These are phyloP conservation scores for Unio pictorum DNA, from an alignment of 2,888 invertebrate genomes.

Conservation along the genomic window DNA sequence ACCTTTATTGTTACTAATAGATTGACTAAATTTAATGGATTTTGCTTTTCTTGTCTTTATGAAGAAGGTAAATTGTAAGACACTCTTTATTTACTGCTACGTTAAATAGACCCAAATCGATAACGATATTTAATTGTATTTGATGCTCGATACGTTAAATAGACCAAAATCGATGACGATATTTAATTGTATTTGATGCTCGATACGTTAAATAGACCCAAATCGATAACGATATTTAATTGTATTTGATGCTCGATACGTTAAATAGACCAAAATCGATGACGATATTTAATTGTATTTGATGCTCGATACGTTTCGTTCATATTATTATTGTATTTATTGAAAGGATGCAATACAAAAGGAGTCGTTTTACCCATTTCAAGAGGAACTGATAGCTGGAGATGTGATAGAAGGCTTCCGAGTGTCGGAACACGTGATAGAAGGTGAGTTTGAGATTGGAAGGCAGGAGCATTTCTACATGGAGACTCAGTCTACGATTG, in stretches of 20 bases:
- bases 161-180: neutral
- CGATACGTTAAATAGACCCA: constrained; percentile 74
- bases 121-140: constrained; percentile 75
- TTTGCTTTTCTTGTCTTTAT: too few relatives aligned
- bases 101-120: too few relatives aligned
- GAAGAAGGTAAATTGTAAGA: too few relatives aligned
- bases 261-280: too few relatives aligned
- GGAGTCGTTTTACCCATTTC: constrained; percentile 10
- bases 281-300: constrained; percentile 75
- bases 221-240: constrained; percentile 67
- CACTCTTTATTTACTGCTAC: too few relatives aligned
- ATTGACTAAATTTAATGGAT: too few relatives aligned
- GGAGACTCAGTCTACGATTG: constrained; percentile 80
- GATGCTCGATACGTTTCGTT: constrained; percentile 76
- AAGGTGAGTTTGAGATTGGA: constrained; percentile 84
- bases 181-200: constrained; percentile 77
- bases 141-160: constrained; percentile 77
- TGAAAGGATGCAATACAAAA: constrained; percentile 38
- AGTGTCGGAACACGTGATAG: constrained; percentile 21
- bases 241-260: constrained; percentile 80
- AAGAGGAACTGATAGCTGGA: constrained; percentile 12
- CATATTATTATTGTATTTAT: constrained; percentile 76
- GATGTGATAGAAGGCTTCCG: constrained; percentile 24
- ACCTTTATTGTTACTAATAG: too few relatives aligned
- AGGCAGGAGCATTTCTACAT: constrained; percentile 98